These are phyloP conservation scores for Catajapyx aquilonaris DNA, from an alignment of 1,140 invertebrate species.

Conservation along the genomic window DNA sequence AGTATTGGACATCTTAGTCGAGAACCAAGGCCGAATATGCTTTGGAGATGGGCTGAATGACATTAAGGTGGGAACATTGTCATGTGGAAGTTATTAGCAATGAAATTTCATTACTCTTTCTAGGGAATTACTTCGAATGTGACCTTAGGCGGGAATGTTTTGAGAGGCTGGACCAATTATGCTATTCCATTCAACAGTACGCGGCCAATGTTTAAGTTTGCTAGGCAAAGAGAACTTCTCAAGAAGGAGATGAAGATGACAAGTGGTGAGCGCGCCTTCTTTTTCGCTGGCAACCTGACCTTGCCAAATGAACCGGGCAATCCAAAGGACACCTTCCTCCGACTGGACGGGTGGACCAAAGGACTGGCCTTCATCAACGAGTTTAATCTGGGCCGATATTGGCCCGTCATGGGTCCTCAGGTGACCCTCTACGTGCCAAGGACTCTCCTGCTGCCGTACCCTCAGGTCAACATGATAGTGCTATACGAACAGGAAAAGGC, in stretches of 20 bases:
- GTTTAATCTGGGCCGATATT: conserved; percentile 60
- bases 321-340: conserved; percentile 37
- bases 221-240: conserved; percentile 2
- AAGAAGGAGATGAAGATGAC: neutral
- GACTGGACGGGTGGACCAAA: conserved; percentile 40
- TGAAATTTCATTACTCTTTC: no score
- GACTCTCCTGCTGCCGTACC: no score
- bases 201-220: conserved; percentile 7
- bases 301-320: conserved; percentile 11
- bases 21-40: no score
- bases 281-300: conserved; percentile 25
- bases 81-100: no score
- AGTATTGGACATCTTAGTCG: no score
- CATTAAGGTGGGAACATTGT: no score
- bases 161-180: conserved; percentile 19
- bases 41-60: no score
- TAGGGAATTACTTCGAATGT: conserved; percentile 26
- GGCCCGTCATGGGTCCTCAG: conserved; percentile 52
- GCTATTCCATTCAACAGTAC: conserved; percentile 15
- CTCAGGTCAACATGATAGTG: no score
- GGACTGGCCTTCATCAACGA: conserved; percentile 50
- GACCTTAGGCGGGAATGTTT: conserved; percentile 17
- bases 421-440: conserved; percentile 50
- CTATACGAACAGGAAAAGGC: no score
- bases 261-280: conserved; percentile 16